Conservation (phyloP, 1,140 invertebrate species). For the Caenorhabditis briggsae region DNA sequence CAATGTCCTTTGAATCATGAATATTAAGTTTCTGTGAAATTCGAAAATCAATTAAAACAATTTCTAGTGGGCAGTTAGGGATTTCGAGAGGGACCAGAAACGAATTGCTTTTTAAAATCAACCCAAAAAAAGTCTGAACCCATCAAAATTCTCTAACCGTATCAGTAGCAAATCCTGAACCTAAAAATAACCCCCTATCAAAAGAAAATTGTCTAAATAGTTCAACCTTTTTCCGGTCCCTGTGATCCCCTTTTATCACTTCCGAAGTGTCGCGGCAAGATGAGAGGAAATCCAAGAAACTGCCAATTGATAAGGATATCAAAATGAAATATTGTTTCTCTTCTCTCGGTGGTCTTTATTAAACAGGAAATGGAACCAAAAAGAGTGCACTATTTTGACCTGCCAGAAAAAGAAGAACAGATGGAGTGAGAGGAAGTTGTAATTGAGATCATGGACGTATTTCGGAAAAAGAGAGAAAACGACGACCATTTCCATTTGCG, state of each 20-base stretch:
- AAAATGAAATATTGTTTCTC: conserved; percentile 32
- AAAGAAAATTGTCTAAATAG: neutral
- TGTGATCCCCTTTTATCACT: neutral
- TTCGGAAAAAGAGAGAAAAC: conserved; percentile 1
- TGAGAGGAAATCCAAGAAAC: neutral
- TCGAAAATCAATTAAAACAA: too few species aligned
- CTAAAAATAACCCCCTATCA: neutral
- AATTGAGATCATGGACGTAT: conserved; percentile 47
- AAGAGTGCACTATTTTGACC: conserved; percentile 18
- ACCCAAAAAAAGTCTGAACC: too few species aligned
- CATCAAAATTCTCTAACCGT: too few species aligned
- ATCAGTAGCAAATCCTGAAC: too few species aligned
- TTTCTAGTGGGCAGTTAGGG: too few species aligned
- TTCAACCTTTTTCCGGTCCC: neutral
- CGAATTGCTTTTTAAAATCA: too few species aligned
- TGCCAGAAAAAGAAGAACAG: neutral
- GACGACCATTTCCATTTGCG: neutral
- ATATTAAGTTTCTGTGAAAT: too few species aligned
- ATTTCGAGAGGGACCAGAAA: too few species aligned
- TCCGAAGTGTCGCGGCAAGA: conserved; percentile 16
- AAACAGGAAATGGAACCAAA: conserved; percentile 18
- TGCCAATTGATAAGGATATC: conserved; percentile 38
- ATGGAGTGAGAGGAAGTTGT: conserved; percentile 27
- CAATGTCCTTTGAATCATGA: too few species aligned
- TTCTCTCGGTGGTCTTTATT: neutral